Conservation (phyloP, 2,797 vertebrate genomes). For the Hypotaenidia philippensis region DNA sequence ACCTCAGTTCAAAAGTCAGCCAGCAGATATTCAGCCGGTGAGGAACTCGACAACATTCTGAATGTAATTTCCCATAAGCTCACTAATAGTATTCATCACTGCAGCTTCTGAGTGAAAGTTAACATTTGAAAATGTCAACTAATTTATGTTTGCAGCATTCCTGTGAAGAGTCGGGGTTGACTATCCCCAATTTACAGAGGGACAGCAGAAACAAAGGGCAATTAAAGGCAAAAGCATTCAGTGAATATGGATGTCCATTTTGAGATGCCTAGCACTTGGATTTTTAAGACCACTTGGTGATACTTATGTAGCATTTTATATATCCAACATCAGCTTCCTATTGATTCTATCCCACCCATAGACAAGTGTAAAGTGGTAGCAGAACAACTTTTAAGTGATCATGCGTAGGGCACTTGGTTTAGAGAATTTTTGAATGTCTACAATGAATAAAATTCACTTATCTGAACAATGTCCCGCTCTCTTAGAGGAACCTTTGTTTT, state of each 20-base stretch:
- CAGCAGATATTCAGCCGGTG: background rate
- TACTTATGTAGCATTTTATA: background rate
- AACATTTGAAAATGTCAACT: background rate
- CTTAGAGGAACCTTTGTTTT: background rate
- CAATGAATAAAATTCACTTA: background rate
- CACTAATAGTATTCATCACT: background rate
- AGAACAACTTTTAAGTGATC: background rate
- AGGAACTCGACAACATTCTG: background rate
- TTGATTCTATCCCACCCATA: background rate
- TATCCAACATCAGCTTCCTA: background rate
- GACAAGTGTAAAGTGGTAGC: background rate
- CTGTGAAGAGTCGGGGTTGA: background rate
- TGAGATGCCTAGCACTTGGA: background rate
- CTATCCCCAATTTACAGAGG: background rate
- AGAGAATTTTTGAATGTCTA: background rate
- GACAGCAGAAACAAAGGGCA: background rate
- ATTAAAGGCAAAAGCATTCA: background rate
- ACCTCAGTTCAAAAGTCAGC: background rate
- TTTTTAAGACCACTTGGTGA: background rate
- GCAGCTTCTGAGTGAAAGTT: background rate
- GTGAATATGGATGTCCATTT: background rate
- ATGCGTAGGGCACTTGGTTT: background rate
- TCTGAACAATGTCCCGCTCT: background rate
- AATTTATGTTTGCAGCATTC: background rate
- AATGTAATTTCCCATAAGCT: background rate